Percentiles rank a stretch among this genome's conserved stretches.
Evolutionary conservation across 2,888 invertebrate species (phyloP).

Genomic region (Bugulina stolonifera): DNA sequence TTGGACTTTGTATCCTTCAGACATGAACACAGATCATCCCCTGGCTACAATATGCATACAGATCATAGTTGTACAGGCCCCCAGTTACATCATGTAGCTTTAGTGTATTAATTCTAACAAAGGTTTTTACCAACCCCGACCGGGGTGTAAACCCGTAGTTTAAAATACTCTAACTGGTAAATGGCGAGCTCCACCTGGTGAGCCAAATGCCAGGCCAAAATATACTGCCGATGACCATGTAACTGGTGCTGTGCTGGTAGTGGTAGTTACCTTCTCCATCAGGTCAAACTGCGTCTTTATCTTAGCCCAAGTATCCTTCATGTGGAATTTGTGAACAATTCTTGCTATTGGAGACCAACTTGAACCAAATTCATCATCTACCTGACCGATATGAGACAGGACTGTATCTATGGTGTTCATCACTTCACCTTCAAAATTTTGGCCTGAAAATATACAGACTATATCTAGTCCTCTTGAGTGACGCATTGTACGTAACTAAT

Average conservation of each 20-base stretch:
- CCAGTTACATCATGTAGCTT: no score
- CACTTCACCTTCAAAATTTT: conserved; percentile 33
- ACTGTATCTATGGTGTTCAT: conserved; percentile 38
- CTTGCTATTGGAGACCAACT: conserved; percentile 40
- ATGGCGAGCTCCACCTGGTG: no score
- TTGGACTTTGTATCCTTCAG: conserved; percentile 35
- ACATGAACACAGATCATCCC: conserved; percentile 34
- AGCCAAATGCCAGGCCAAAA: no score
- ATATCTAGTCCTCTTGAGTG: no score
- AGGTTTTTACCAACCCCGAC: neutral
- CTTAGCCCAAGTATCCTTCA: conserved; percentile 36
- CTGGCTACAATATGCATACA: conserved; percentile 28
- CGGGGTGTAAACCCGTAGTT: no score
- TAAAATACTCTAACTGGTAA: no score
- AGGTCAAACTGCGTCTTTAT: conserved; percentile 28
- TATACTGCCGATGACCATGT: no score
- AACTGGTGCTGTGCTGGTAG: no score
- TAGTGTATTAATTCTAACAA: neutral
- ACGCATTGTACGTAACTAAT: no score
- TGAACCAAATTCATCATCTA: conserved; percentile 38
- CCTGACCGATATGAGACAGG: conserved; percentile 34
- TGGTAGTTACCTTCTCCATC: neutral
- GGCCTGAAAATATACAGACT: neutral
- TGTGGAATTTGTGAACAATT: conserved; percentile 40
- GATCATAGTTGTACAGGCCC: no score